Evolutionary conservation across 2,113 vertebrate species (phyloP).

Genomic region (Eonycteris spelaea): DNA sequence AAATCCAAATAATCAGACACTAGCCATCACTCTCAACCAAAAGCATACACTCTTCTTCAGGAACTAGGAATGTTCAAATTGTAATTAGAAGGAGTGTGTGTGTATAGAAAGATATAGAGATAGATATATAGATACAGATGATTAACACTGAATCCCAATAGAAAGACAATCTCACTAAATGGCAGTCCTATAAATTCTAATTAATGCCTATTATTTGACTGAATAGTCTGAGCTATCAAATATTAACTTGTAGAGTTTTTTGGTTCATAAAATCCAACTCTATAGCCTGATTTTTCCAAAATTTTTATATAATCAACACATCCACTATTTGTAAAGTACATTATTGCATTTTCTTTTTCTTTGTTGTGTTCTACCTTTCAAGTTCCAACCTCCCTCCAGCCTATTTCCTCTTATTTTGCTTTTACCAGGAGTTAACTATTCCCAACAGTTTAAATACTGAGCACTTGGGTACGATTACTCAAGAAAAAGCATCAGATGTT

Average conservation of each 20-base stretch:
- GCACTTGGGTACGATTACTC: neutral
- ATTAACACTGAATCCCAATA: neutral
- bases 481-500: constrained; percentile 21
- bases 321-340: neutral
- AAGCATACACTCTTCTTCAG: neutral
- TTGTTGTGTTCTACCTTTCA: neutral
- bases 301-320: neutral
- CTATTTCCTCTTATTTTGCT: neutral
- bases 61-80: neutral
- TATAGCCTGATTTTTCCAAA: constrained; percentile 26
- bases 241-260: neutral
- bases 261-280: neutral
- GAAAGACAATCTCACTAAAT: neutral
- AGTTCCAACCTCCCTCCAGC: neutral
- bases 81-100: neutral
- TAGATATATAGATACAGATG: neutral
- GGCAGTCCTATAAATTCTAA: neutral
- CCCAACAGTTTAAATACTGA: neutral
- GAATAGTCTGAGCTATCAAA: neutral
- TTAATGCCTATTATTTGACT: neutral
- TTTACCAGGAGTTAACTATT: neutral
- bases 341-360: constrained; percentile 6
- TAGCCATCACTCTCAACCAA: neutral
- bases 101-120: no score
- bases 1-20: constrained; percentile 15